Evolutionary conservation across 2,797 vertebrate genomes (phyloP).

Genomic region (Hydrophis major): DNA sequence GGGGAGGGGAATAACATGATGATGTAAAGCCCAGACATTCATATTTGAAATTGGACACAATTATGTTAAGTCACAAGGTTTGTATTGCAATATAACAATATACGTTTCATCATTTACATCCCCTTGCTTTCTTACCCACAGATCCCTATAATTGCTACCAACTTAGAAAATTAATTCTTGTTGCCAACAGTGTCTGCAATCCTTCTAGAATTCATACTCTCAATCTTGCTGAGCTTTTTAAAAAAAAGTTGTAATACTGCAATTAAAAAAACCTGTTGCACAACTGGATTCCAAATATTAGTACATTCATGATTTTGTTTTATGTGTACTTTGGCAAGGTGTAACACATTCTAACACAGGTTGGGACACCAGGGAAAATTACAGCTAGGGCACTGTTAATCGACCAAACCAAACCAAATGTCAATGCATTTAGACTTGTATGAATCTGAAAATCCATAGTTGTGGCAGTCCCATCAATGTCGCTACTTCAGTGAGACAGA

Average conservation of each 20-base stretch:
- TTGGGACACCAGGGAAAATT: not conserved
- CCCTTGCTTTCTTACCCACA: not conserved
- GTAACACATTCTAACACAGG: not conserved
- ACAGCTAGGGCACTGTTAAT: not conserved
- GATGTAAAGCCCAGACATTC: not conserved
- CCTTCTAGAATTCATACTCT: not conserved
- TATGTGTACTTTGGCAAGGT: not conserved
- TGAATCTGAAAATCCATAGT: not conserved
- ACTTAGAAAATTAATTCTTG: not conserved
- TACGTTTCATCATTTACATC: not conserved
- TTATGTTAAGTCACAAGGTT: not conserved
- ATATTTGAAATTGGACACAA: not conserved
- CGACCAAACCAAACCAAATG: not conserved
- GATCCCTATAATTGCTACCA: not conserved
- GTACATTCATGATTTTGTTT: not conserved
- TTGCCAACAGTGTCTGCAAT: not conserved
- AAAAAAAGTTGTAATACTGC: not conserved
- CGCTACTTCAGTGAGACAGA: not conserved
- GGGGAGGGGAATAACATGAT: not conserved
- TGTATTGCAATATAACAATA: not conserved
- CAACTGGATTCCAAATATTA: not conserved
- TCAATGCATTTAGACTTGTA: not conserved
- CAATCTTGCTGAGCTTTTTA: not conserved
- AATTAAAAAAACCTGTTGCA: not conserved
- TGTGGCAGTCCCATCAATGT: not conserved